These are phyloP conservation scores for Xenopus laevis DNA, from an alignment of 2,113 vertebrate genomes.

Conservation along the genomic window DNA sequence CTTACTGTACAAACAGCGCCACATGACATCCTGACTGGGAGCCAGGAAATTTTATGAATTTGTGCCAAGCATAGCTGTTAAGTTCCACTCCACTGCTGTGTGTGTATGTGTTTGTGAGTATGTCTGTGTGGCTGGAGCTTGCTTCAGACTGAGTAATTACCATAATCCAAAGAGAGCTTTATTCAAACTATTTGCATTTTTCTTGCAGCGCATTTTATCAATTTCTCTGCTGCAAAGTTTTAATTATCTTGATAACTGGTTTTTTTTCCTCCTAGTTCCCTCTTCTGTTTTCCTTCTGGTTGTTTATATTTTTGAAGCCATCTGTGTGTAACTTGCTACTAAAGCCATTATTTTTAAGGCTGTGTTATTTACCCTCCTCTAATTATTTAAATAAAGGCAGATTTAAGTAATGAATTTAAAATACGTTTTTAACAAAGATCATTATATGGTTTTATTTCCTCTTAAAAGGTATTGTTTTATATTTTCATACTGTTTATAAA, in stretches of 20 bases:
- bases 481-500: too few species aligned
- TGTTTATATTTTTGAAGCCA: slow-evolving; percentile 53
- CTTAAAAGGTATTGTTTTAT: too few species aligned
- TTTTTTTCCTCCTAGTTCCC: neutral
- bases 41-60: slow-evolving; percentile 61
- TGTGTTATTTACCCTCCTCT: slow-evolving; percentile 36
- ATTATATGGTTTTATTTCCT: neutral
- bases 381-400: slow-evolving; percentile 28
- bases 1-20: slow-evolving; percentile 62
- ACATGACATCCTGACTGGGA: slow-evolving; percentile 54
- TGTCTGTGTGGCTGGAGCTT: slow-evolving; percentile 69
- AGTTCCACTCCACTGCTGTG: slow-evolving; percentile 61
- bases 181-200: slow-evolving; percentile 60
- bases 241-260: slow-evolving; percentile 53
- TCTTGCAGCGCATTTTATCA: slow-evolving; percentile 66
- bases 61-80: slow-evolving; percentile 70
- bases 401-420: too few species aligned
- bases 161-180: slow-evolving; percentile 68
- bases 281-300: slow-evolving; percentile 29
- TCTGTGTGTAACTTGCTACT: slow-evolving; percentile 32
- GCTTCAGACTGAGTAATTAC: slow-evolving; percentile 75
- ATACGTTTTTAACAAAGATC: too few species aligned
- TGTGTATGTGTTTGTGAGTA: slow-evolving; percentile 57
- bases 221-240: slow-evolving; percentile 54
- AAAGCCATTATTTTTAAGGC: slow-evolving; percentile 35